Evolutionary conservation across 1,140 invertebrate genomes (phyloP).

Genomic region (Penaeus japonicus): DNA sequence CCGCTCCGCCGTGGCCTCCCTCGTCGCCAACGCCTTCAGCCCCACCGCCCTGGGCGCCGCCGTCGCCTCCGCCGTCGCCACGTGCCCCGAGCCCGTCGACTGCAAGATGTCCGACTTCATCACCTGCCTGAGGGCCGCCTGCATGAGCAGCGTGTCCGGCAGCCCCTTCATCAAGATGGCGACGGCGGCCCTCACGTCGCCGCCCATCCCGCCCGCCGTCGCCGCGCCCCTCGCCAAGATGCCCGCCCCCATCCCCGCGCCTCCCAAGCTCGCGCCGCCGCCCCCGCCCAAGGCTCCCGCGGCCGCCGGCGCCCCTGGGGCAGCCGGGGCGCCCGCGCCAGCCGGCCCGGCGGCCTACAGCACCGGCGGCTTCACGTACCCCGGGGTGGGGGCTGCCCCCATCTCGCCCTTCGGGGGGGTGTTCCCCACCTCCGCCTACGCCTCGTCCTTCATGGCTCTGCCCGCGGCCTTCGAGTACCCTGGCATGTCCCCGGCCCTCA

Average conservation of each 20-base stretch:
- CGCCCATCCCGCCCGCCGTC: background rate
- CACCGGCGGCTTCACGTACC: too few relatives aligned
- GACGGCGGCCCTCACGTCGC: background rate
- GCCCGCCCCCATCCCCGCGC: background rate
- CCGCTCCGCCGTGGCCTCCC: background rate
- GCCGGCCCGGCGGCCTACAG: too few relatives aligned
- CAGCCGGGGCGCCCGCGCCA: too few relatives aligned
- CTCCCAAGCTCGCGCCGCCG: too few relatives aligned
- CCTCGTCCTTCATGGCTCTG: too few relatives aligned
- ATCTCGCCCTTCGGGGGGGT: too few relatives aligned
- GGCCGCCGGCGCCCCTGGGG: too few relatives aligned
- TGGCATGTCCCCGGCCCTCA: too few relatives aligned
- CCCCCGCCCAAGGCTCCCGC: too few relatives aligned
- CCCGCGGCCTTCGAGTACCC: too few relatives aligned
- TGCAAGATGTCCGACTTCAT: background rate
- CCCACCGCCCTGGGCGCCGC: background rate
- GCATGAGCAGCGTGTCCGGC: background rate
- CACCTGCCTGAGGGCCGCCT: background rate
- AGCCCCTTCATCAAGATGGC: background rate
- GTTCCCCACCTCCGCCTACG: too few relatives aligned
- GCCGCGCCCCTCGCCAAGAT: background rate
- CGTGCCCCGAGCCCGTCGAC: conserved; percentile 4
- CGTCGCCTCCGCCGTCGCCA: background rate
- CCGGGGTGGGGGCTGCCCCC: too few relatives aligned
- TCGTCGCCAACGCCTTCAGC: background rate